A percentile compares a stretch with the other conserved stretches of the same genome.
Evolutionary conservation across 2,797 vertebrate genomes (phyloP).

Genomic region (Crenuchus spilurus): DNA sequence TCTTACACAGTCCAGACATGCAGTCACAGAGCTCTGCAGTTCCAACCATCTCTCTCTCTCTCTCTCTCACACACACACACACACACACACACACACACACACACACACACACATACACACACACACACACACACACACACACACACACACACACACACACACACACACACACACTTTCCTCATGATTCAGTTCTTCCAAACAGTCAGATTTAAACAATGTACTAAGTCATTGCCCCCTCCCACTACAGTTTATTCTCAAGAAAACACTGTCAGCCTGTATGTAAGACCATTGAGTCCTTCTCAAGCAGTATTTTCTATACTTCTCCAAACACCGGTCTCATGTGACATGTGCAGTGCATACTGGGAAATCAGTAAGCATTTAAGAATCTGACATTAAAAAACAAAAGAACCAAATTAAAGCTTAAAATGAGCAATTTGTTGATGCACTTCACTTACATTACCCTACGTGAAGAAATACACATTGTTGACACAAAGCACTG

Average conservation of each 20-base stretch:
- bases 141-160: conserved; percentile 42
- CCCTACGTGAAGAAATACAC: too few species aligned
- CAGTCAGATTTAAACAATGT: conserved; percentile 49
- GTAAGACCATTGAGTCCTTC: too few species aligned
- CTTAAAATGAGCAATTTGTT: too few species aligned
- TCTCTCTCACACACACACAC: conserved; percentile 34
- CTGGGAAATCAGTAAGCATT: neutral
- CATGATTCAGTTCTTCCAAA: conserved; percentile 69
- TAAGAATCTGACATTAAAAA: neutral
- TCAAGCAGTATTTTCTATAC: too few species aligned
- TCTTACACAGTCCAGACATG: neutral
- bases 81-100: conserved; percentile 42
- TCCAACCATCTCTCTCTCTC: neutral
- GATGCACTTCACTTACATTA: too few species aligned
- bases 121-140: conserved; percentile 40
- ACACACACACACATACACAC: conserved; percentile 42
- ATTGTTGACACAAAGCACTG: too few species aligned
- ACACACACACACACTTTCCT: conserved; percentile 40
- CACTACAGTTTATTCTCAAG: neutral
- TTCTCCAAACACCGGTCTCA: too few species aligned
- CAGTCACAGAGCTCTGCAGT: neutral
- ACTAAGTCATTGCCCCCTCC: conserved; percentile 34
- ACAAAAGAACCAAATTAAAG: neutral
- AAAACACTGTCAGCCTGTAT: too few species aligned
- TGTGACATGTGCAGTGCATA: too few species aligned